Conservation (phyloP, 2,113 vertebrate species). For the Pachyramphus minor region DNA sequence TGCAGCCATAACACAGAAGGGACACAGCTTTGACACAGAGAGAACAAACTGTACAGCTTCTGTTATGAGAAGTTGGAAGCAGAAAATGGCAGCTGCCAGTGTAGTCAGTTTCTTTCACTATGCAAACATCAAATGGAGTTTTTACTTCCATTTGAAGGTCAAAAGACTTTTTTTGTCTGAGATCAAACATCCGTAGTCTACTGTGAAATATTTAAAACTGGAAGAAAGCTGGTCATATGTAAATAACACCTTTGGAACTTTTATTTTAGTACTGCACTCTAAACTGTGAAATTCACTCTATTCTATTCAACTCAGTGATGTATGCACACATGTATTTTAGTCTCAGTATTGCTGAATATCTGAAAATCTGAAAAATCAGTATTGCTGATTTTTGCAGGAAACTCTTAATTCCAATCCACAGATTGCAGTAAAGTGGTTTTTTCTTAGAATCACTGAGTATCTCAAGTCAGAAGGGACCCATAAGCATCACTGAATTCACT, state of each 20-base stretch:
- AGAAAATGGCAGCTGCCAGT: slow-evolving; percentile 3
- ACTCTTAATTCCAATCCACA: background rate
- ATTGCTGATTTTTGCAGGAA: background rate
- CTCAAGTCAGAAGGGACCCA: background rate
- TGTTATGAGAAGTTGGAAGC: background rate
- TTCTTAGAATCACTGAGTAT: background rate
- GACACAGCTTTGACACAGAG: background rate
- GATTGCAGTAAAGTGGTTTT: background rate
- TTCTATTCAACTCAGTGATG: background rate
- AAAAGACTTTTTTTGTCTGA: background rate
- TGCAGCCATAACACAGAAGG: background rate
- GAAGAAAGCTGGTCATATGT: background rate
- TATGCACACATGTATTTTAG: background rate
- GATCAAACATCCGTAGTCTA: background rate
- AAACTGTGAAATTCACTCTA: background rate
- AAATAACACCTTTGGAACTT: background rate
- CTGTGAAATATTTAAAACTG: background rate
- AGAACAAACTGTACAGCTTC: slow-evolving; percentile 3
- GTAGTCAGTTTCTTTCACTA: background rate
- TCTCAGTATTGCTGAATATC: too few relatives aligned
- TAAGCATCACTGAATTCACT: background rate
- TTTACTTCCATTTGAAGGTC: background rate
- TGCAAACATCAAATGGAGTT: background rate
- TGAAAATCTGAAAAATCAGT: too few relatives aligned
- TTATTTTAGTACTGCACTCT: background rate